Evolutionary conservation across 2,113 vertebrate genomes (phyloP).

Genomic region (Varanus komodoensis): DNA sequence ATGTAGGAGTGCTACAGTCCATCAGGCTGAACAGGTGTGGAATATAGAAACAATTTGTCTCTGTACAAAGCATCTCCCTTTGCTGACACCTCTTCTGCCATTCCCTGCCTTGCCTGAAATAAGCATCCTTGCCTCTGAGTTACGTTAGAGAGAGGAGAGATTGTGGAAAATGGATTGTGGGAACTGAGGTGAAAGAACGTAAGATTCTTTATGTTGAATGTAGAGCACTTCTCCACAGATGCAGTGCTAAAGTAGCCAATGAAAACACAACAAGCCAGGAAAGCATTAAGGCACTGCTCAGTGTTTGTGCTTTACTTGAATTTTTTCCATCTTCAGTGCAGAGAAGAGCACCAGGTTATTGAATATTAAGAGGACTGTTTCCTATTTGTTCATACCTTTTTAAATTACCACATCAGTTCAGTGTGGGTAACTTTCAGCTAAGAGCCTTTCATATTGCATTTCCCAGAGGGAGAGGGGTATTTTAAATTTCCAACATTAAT

Average conservation of each 20-base stretch:
- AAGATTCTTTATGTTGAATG: not conserved
- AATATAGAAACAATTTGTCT: not conserved
- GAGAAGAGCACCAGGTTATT: not conserved
- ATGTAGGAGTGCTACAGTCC: not conserved
- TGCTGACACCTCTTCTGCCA: no score
- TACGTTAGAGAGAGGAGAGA: not conserved
- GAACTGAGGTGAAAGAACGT: not conserved
- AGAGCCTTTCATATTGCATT: conserved; percentile 15
- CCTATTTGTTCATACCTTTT: conserved; percentile 13
- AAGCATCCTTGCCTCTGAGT: not conserved
- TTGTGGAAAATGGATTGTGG: not conserved
- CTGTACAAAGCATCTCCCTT: not conserved
- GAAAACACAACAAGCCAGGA: not conserved
- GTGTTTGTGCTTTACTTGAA: not conserved
- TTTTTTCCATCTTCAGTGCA: conserved; percentile 3
- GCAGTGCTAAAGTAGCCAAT: not conserved
- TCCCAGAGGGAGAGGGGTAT: conserved; percentile 11
- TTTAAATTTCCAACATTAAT: conserved; percentile 35
- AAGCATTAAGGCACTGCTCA: not conserved
- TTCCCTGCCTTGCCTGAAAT: not conserved
- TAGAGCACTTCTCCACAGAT: not conserved
- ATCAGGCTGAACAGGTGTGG: not conserved
- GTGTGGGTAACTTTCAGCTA: not conserved
- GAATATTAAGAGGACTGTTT: conserved; percentile 15
- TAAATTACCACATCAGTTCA: not conserved